Evolutionary conservation across 2,888 invertebrate species (phyloP).

Genomic region (Philereme vetulata): DNA sequence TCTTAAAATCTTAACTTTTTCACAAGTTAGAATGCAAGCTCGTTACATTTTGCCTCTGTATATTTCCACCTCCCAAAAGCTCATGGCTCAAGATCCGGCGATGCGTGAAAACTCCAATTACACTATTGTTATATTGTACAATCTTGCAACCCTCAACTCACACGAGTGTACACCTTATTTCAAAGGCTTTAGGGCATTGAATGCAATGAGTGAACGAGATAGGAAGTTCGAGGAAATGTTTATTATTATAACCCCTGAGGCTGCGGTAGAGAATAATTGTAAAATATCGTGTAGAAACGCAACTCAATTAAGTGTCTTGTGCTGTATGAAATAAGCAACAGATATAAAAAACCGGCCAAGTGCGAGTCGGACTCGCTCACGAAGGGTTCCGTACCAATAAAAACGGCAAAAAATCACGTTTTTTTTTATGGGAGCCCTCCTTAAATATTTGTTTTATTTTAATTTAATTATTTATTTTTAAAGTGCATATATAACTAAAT

Average conservation of each 20-base stretch:
- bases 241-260: conserved; percentile 46
- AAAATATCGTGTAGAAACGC: conserved; percentile 7
- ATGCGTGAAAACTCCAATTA: conserved; percentile 60
- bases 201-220: conserved; percentile 6
- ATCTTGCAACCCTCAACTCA: conserved; percentile 22
- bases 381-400: no score
- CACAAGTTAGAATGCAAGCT: not conserved
- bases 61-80: conserved; percentile 27
- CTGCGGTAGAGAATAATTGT: not conserved
- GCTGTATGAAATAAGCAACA: no score
- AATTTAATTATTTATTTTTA: no score
- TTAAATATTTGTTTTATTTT: no score
- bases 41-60: conserved; percentile 11
- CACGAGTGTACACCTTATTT: conserved; percentile 39
- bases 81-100: conserved; percentile 45
- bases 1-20: no score
- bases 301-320: not conserved
- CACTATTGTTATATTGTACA: conserved; percentile 45
- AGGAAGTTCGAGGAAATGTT: conserved; percentile 46
- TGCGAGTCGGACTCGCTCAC: no score
- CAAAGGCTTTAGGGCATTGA: conserved; percentile 27
- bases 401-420: no score
- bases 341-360: no score
- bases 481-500: no score
- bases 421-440: no score